phyloP scores from a whole-genome alignment of 92 coral and sea anemone species.

The Palythoa grandis region DNA sequence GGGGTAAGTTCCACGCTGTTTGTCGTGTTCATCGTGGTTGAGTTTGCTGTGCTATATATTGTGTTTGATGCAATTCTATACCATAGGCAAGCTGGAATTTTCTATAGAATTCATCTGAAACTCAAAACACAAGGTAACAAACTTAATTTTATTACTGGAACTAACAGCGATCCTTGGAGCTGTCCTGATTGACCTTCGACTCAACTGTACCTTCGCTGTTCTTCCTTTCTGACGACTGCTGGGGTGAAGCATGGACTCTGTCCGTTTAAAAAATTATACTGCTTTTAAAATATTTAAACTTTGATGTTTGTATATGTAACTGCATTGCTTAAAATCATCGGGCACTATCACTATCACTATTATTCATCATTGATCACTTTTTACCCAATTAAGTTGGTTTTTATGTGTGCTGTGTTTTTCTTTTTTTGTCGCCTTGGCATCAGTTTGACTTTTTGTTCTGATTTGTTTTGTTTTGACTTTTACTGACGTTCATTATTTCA shows the following conservation, averaged over 20 bases:
- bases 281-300: background rate
- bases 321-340: background rate
- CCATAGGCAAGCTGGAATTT: slow-evolving; percentile 41
- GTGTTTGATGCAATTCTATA: slow-evolving; percentile 45
- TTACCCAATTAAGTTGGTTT: background rate
- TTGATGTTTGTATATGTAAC: no score
- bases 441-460: no score
- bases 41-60: slow-evolving; percentile 41
- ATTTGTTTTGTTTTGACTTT: no score
- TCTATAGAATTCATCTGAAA: slow-evolving; percentile 38
- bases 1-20: slow-evolving; percentile 43
- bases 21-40: slow-evolving; percentile 39
- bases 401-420: background rate
- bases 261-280: background rate
- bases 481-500: no score
- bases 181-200: background rate
- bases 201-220: background rate
- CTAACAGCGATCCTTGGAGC: background rate
- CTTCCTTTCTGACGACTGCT: slow-evolving; percentile 1
- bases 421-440: background rate
- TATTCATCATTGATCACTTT: background rate
- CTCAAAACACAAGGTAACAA: slow-evolving; percentile 35
- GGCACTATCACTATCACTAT: background rate
- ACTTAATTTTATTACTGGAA: background rate
- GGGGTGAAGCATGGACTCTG: background rate